Evolutionary conservation across 2,888 invertebrate species (phyloP), one percentile per base, ranked within the genome.

Genomic region (Desoria tigrina): DNA sequence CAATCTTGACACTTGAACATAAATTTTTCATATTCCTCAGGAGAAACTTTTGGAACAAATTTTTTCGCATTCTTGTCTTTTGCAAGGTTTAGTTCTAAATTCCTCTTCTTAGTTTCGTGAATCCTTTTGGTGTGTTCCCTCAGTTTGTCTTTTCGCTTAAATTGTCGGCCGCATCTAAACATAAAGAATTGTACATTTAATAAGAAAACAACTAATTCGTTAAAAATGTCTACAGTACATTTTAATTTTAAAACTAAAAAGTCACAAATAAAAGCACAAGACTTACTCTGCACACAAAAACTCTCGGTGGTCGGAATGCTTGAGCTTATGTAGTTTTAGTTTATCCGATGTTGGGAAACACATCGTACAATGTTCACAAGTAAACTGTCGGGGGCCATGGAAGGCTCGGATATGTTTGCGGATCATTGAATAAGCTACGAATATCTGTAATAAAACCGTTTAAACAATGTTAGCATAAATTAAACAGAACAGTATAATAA

Each of bases 1-100:
- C 91, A 91, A 56, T 84, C 83, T 75, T 88, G 86, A 78, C 91
- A 91, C 79, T 89, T 90, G 80, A 88, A 90, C 66, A 88, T 84
- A 78, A 87, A 90, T 56, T 87, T 83, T 77, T 87, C 86, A 78
- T 87, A 89, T 80, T 89, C 88, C 14, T 84, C 85, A 0, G 87
- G 86, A 18, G 79, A 78, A 1, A 79, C 78, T 79, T 82, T 76
- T 9, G 74, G 72, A 18, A 71, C 56, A 50, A 76, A 71, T 61
- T 74, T 76, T 66, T 72, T 74, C 16, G 65, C 53, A 54, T 61
- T 64, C 42, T 69, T 71, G 61, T 73, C 64, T 66, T 72, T 72
- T 56, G 45, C 55, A 39, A 66, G 32, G 11, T 55, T 68, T 45
- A 68, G n/a, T 42, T 68, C 66, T 27, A 67, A 65, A 11, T 55